phyloP scores from a whole-genome alignment of 2,113 vertebrate species.

The Rostratula benghalensis region DNA sequence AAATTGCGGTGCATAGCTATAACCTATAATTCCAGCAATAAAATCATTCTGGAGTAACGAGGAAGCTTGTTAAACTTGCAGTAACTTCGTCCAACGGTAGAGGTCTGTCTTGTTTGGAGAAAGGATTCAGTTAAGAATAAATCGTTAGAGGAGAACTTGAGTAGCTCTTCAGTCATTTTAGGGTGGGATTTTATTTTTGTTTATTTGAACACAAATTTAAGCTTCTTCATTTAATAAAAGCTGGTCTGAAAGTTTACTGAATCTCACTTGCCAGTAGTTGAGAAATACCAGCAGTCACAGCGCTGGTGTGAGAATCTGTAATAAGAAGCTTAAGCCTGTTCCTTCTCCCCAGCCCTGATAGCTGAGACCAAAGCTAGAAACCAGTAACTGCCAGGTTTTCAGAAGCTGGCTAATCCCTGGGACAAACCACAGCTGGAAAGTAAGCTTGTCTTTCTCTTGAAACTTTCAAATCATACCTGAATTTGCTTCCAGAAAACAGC shows the following conservation, averaged over 20 bases:
- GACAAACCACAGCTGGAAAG: neutral
- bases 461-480: neutral
- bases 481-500: neutral
- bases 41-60: neutral
- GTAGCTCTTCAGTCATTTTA: neutral
- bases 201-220: neutral
- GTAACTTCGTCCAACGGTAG: neutral
- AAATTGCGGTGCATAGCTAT: neutral
- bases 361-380: neutral
- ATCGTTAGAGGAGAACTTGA: neutral
- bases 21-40: neutral
- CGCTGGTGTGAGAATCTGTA: neutral
- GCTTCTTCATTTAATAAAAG: neutral
- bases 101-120: constrained; percentile 36
- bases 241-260: neutral
- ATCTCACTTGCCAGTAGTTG: neutral
- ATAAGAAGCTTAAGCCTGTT: neutral
- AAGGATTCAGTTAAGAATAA: neutral
- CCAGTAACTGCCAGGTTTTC: neutral
- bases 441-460: neutral
- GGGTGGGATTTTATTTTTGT: neutral
- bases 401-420: neutral
- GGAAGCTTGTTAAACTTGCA: neutral
- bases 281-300: neutral
- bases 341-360: fast-evolving